These are phyloP conservation scores for Drosophila elegans DNA, from an alignment of 1,140 invertebrate genomes.

Conservation along the genomic window DNA sequence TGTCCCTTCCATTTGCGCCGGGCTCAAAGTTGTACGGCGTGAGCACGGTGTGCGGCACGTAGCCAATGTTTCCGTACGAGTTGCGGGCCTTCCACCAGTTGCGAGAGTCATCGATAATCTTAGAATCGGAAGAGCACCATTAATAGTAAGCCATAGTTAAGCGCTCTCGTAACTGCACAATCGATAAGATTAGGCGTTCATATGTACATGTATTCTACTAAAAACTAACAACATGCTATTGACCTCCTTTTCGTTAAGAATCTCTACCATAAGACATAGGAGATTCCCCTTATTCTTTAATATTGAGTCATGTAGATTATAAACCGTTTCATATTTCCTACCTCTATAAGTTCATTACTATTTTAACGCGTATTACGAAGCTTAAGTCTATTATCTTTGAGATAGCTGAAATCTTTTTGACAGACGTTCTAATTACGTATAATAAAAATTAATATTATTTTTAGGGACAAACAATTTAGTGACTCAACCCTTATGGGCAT, in stretches of 20 bases:
- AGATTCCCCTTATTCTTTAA: not conserved
- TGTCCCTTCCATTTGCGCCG: conserved; percentile 50
- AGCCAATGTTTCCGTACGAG: conserved; percentile 92
- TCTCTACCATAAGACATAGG: not conserved
- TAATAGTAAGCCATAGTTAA: not conserved
- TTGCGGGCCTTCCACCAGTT: conserved; percentile 99
- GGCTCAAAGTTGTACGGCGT: conserved; percentile 86
- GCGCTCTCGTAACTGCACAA: not conserved
- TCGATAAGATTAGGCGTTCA: conserved; percentile 5
- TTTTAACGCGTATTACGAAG: too few species aligned
- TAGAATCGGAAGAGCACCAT: conserved; percentile 1
- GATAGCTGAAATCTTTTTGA: not conserved
- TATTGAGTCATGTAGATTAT: not conserved
- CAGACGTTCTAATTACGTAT: too few species aligned
- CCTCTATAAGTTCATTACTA: not conserved
- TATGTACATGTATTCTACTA: not conserved
- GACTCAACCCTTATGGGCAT: not conserved
- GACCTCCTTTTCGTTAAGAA: not conserved
- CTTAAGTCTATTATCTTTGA: not conserved
- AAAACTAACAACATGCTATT: too few species aligned
- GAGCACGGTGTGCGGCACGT: conserved; percentile 98
- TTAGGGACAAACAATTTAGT: not conserved
- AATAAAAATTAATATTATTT: too few species aligned
- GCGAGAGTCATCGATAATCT: conserved; percentile 96
- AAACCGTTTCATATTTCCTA: not conserved